Conservation (phyloP, 2,113 vertebrate genomes). For the Pteronura brasiliensis region DNA sequence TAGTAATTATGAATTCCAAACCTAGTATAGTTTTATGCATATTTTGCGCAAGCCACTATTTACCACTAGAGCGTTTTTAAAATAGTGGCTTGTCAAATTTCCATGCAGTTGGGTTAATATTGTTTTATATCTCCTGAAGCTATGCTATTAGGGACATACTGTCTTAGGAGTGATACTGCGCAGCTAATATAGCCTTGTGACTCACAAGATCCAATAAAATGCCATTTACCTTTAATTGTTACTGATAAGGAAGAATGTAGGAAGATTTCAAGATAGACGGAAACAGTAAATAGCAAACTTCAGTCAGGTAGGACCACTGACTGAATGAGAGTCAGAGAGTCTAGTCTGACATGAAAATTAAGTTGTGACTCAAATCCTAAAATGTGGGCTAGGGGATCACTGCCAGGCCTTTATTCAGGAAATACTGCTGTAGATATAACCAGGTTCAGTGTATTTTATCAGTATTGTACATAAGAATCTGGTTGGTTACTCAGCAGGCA, state of each 20-base stretch:
- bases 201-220: not conserved
- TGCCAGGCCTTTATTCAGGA: not conserved
- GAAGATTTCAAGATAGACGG: not conserved
- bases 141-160: not conserved
- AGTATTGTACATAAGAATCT: not conserved
- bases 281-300: not conserved
- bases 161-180: not conserved
- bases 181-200: not conserved
- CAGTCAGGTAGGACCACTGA: not conserved
- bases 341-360: not conserved
- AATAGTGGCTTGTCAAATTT: not conserved
- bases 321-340: not conserved
- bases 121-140: not conserved
- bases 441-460: not conserved
- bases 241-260: not conserved
- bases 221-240: not conserved
- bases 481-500: not conserved
- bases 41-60: not conserved
- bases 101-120: not conserved
- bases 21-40: not conserved
- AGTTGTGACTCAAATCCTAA: not conserved
- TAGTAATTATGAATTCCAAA: not conserved
- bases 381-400: not conserved
- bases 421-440: not conserved
- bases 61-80: not conserved